Base-by-base conservation (phyloP, 2,113 vertebrate genomes). In the Coptodon rendalli region DNA sequence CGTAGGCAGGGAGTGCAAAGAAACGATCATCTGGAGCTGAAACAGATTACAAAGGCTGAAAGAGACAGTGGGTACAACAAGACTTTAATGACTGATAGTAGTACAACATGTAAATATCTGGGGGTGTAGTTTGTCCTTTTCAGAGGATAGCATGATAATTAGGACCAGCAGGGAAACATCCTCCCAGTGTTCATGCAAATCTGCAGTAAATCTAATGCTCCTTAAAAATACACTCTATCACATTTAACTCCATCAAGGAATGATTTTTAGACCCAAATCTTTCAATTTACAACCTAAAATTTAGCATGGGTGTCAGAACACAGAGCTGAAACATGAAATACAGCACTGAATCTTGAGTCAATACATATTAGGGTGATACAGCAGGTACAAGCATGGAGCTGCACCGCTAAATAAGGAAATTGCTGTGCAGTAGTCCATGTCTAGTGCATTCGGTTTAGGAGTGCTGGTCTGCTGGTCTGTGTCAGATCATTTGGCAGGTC, bases 321-420 rank as follows among this genome's bases (percentile, higher is more conserved):
- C 27, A 17, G n/a, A 31, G 16, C 71, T 31, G 27, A 78, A 50
- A 78, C 27, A 31, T 52, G 6, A 78, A 78, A 78, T 78, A 13
- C 43, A 50, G 9, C 43, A 50, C 10, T 31, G 43, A 50, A 7
- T n/a, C 27, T 50, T 50, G 43, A 50, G 40, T 50, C 34, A 38
- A 19, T 63, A 34, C 17, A 63, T 34, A 63, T 34, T 19, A 22
- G 54, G 22, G 34, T 3, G 34, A 66, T 38, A 68, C 63, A 38
- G 34, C 63, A 68, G 34, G 63, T 68, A 38, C 6, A 68, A 68
- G 63, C 63, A 68, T 40, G 17, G 78, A 53, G 83, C 54, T 68
- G 63, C 83, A 92, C 22, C 85, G 36, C 93, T 93, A 91, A 89
- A 92, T 89, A 89, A 89, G 92, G 92, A 24, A 61, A 87, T 40